A percentile compares a stretch with the other conserved stretches of the same genome.
Conservation (phyloP, 1,140 invertebrate genomes). For the Cephus cinctus region DNA sequence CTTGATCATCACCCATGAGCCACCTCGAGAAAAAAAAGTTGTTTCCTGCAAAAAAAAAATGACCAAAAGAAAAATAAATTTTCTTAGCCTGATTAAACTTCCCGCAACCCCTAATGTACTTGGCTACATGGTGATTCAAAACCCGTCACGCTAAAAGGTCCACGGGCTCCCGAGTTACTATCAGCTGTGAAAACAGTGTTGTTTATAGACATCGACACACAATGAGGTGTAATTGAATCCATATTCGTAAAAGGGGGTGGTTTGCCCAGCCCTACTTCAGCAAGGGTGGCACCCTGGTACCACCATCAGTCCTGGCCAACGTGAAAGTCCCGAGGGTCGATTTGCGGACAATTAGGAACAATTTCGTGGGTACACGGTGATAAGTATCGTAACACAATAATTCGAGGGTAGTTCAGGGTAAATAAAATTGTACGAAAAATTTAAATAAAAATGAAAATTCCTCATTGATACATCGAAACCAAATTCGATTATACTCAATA, state of each 20-base stretch:
- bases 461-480: not conserved
- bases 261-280: not conserved
- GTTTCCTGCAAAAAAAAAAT: too few species aligned
- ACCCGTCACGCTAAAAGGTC: too few species aligned
- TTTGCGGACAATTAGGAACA: slow-evolving; percentile 50
- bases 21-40: too few species aligned
- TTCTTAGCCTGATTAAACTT: too few species aligned
- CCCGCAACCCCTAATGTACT: too few species aligned
- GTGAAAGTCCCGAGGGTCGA: slow-evolving; percentile 27
- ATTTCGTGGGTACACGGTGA: slow-evolving; percentile 16
- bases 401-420: too few species aligned
- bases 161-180: too few species aligned
- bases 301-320: not conserved
- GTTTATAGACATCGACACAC: slow-evolving; percentile 49
- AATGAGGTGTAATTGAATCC: slow-evolving; percentile 54
- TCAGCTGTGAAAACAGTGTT: slow-evolving; percentile 54
- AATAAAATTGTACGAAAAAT: not conserved
- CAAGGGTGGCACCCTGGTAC: not conserved
- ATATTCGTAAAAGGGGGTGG: slow-evolving; percentile 28
- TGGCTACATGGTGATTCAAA: too few species aligned
- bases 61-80: too few species aligned
- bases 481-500: not conserved
- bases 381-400: not conserved
- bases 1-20: too few species aligned
- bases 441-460: too few species aligned